Evolutionary conservation across 2,797 vertebrate genomes (phyloP).

Genomic region (Rhincodon typus): DNA sequence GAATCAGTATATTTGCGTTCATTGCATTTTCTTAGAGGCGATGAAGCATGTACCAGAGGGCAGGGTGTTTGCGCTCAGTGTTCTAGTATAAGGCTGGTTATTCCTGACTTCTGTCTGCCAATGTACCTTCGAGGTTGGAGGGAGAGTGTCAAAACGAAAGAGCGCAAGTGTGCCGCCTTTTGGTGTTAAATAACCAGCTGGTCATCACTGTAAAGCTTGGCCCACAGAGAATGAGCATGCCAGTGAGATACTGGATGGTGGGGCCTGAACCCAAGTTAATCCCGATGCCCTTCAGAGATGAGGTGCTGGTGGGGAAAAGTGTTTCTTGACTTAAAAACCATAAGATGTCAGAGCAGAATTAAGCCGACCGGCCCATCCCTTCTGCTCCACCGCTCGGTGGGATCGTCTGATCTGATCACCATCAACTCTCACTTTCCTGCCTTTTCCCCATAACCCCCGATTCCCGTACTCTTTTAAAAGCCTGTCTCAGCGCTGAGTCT

Average conservation of each 20-base stretch:
- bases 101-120: neutral
- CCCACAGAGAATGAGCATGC: neutral
- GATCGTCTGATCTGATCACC: too few species aligned
- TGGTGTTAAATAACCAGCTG: neutral
- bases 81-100: too few species aligned
- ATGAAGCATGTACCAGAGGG: neutral
- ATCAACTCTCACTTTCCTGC: too few species aligned
- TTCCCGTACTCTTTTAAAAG: too few species aligned
- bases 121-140: neutral
- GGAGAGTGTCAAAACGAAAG: neutral
- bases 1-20: neutral
- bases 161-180: neutral
- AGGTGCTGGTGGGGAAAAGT: neutral
- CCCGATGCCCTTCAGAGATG: neutral
- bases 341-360: too few species aligned
- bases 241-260: neutral
- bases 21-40: neutral
- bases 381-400: too few species aligned
- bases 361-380: too few species aligned
- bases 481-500: too few species aligned
- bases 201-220: neutral
- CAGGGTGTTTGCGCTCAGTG: neutral
- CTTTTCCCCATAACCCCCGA: too few species aligned
- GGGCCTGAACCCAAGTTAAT: neutral
- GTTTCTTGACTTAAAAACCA: too few species aligned